Conservation (phyloP, 2,888 invertebrate species). For the Himalopsyche japonica region DNA sequence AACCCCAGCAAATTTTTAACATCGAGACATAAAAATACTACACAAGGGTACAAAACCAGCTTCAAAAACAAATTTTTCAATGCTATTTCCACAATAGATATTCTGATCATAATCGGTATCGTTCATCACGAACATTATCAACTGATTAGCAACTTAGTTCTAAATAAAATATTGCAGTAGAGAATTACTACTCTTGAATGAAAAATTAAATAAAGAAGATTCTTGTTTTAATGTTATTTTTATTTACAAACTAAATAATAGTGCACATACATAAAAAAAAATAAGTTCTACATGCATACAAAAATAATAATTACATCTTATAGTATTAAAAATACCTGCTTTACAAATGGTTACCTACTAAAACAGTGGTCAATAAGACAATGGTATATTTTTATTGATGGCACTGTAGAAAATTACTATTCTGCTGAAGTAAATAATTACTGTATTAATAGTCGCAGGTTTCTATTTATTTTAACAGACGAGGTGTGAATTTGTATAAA, state of each 20-base stretch:
- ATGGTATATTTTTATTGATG: constrained; percentile 13
- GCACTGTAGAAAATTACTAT: constrained; percentile 11
- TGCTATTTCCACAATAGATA: too few relatives aligned
- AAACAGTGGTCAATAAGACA: not conserved
- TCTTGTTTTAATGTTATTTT: constrained; percentile 9
- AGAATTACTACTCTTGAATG: not conserved
- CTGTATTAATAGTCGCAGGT: not conserved
- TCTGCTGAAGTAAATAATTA: not conserved
- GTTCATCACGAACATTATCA: too few relatives aligned
- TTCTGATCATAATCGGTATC: too few relatives aligned
- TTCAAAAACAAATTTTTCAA: too few relatives aligned
- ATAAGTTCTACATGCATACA: constrained; percentile 26
- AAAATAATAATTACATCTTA: constrained; percentile 6
- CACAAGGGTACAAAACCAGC: too few relatives aligned
- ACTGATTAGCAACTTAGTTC: too few relatives aligned
- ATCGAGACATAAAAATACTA: too few relatives aligned
- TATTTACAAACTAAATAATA: constrained; percentile 39
- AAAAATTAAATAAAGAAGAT: not conserved
- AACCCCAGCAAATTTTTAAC: too few relatives aligned
- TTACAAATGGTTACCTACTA: not conserved
- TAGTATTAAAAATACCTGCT: not conserved
- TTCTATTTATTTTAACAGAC: too few relatives aligned
- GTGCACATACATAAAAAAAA: constrained; percentile 19
- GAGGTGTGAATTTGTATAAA: too few relatives aligned
- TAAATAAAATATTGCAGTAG: too few relatives aligned